Conservation (phyloP, 2,797 vertebrate species). For the Ctenopoma multispine region DNA sequence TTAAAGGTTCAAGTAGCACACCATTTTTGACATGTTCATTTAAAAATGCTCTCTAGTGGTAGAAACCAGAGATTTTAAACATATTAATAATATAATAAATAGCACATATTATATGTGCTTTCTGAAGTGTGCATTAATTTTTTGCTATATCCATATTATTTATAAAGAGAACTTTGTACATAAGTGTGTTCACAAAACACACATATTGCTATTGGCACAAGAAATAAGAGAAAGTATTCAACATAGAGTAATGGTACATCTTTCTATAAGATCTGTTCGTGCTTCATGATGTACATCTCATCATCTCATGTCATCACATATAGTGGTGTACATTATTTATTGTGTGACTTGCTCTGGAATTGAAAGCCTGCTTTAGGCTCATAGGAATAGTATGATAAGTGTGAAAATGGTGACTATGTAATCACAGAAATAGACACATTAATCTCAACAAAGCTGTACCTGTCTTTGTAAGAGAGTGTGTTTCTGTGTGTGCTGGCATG, state of each 20-base stretch:
- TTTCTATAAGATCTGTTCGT: neutral
- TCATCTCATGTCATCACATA: neutral
- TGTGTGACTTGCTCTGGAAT: conserved; percentile 12
- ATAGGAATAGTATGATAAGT: conserved; percentile 46
- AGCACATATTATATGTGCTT: too few relatives aligned
- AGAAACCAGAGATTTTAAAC: too few relatives aligned
- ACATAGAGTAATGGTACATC: neutral
- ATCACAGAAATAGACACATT: conserved; percentile 63
- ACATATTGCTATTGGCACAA: neutral
- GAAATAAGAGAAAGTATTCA: neutral
- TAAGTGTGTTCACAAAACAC: neutral
- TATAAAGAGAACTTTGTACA: neutral
- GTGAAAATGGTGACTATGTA: conserved; percentile 55
- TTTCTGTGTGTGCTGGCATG: neutral
- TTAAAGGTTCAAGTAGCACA: neutral
- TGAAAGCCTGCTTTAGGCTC: conserved; percentile 21
- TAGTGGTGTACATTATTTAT: neutral
- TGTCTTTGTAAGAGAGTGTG: conserved; percentile 25
- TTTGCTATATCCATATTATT: neutral
- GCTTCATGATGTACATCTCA: conserved; percentile 3
- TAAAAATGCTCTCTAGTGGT: too few relatives aligned
- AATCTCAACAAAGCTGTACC: conserved; percentile 51
- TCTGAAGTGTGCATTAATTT: neutral
- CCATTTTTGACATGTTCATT: neutral
- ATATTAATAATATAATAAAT: too few relatives aligned